Conservation (phyloP, 2,888 invertebrate genomes). For the Cataglyphis cursor region DNA sequence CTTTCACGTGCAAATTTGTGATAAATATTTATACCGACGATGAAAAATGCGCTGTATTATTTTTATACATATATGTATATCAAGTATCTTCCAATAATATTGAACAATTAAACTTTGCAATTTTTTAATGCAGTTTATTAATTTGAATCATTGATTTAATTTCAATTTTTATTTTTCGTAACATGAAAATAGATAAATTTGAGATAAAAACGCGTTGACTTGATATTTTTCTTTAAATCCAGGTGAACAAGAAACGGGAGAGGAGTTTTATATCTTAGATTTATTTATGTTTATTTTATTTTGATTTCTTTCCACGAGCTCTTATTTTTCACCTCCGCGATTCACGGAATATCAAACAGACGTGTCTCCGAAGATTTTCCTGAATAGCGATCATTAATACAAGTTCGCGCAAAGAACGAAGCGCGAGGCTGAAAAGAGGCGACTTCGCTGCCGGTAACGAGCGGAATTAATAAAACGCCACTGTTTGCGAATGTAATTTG, state of each 20-base stretch:
- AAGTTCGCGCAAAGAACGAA: conserved; percentile 12
- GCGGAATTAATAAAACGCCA: conserved; percentile 51
- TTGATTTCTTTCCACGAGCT: background rate
- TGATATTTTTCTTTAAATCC: background rate
- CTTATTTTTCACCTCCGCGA: conserved; percentile 6
- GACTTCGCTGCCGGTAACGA: conserved; percentile 22
- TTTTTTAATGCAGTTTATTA: background rate
- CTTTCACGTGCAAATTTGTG: background rate
- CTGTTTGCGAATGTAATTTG: conserved; percentile 59
- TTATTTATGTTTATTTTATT: background rate
- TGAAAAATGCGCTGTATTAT: conserved; percentile 9
- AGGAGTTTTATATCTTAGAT: background rate
- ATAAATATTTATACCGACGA: conserved; percentile 28
- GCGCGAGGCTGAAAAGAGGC: conserved; percentile 3
- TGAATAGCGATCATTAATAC: conserved; percentile 37
- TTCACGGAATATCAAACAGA: background rate
- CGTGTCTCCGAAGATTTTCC: conserved; percentile 2
- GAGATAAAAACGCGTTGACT: background rate
- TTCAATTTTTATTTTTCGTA: conserved; percentile 11
- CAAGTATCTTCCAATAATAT: conserved; percentile 9
- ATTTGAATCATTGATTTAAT: background rate
- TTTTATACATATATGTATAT: background rate
- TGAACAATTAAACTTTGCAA: background rate
- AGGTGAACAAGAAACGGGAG: background rate
- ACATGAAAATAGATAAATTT: background rate